Evolutionary conservation across 2,113 vertebrate genomes (phyloP).

Genomic region (Taxidea taxus): DNA sequence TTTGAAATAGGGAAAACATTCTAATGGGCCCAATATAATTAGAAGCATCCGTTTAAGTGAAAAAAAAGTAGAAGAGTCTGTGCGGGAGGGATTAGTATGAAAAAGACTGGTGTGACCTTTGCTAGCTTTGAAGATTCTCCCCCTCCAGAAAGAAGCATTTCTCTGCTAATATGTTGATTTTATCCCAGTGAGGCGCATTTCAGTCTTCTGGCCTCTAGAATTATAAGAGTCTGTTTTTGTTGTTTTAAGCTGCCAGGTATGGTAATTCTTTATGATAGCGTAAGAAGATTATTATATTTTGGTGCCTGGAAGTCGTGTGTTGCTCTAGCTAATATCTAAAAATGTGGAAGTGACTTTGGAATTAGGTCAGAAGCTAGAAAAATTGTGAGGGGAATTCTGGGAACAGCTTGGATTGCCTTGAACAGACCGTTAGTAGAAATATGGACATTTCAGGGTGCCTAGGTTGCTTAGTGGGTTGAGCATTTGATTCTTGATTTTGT

Average conservation of each 20-base stretch:
- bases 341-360: not conserved
- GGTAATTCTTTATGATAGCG: not conserved
- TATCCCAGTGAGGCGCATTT: not conserved
- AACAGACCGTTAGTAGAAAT: not conserved
- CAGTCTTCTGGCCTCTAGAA: not conserved
- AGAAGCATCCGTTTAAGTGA: accelerated
- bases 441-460: not conserved
- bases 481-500: not conserved
- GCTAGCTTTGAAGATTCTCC: not conserved
- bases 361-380: not conserved
- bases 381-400: not conserved
- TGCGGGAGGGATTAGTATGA: not conserved
- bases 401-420: not conserved
- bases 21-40: not conserved
- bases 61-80: not conserved
- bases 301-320: not conserved
- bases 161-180: not conserved
- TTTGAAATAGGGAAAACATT: not conserved
- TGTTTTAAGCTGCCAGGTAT: not conserved
- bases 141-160: not conserved
- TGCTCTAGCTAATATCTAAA: not conserved
- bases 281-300: not conserved
- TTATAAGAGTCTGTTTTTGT: not conserved
- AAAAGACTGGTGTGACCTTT: not conserved
- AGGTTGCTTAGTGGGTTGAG: not conserved